A percentile compares a stretch with the other conserved stretches of the same genome.
Evolutionary conservation across 2,888 invertebrate species (phyloP).

Genomic region (Eristalis arbustorum): DNA sequence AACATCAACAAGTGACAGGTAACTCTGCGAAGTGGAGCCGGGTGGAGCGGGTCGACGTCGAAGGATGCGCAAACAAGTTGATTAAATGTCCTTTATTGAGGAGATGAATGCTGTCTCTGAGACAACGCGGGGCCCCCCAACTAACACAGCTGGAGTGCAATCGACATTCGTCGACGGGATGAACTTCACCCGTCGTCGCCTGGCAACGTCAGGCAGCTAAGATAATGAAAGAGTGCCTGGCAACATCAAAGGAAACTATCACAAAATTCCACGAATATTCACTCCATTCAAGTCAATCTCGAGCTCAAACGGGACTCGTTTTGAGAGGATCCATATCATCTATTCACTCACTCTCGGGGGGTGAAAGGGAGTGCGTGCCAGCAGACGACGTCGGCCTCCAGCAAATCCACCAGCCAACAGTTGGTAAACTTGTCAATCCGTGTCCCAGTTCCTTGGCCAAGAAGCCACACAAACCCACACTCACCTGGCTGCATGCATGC

Average conservation of each 20-base stretch:
- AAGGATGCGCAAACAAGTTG: conserved; percentile 24
- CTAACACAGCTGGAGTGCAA: conserved; percentile 21
- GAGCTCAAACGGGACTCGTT: not conserved
- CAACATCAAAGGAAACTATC: not conserved
- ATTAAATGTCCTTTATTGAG: conserved; percentile 43
- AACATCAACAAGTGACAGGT: conserved; percentile 54
- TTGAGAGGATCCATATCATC: not conserved
- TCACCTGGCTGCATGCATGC: conserved; percentile 29
- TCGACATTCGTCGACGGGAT: conserved; percentile 15
- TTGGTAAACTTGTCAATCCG: conserved; percentile 30
- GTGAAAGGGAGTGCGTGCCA: conserved; percentile 6
- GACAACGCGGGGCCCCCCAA: conserved; percentile 30
- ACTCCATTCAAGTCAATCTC: not conserved
- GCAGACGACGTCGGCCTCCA: not conserved
- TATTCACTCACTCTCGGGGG: not conserved
- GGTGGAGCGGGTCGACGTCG: not conserved
- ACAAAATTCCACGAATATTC: not conserved
- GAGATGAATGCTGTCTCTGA: conserved; percentile 38
- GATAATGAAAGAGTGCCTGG: not conserved
- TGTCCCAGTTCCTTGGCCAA: not conserved
- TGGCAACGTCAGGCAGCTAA: not conserved
- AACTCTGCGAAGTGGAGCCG: not conserved
- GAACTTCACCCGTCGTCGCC: conserved; percentile 3
- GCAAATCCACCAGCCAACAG: conserved; percentile 28
- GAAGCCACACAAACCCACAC: not conserved